A percentile compares a stretch with the other conserved stretches of the same genome.
These are phyloP conservation scores for Drosophila dives DNA, from an alignment of 2,888 invertebrate genomes.

Conservation along the genomic window DNA sequence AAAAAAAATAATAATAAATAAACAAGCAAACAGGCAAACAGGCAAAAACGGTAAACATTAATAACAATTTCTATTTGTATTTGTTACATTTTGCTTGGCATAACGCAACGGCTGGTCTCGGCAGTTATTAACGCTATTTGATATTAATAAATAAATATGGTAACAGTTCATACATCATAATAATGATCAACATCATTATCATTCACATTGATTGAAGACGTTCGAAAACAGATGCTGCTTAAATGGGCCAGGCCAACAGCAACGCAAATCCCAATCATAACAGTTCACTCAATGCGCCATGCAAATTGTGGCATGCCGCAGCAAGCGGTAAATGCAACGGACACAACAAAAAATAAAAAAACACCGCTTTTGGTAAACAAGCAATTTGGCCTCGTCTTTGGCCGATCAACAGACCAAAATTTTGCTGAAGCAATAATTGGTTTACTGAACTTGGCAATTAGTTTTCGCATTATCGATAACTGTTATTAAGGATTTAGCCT, in stretches of 20 bases:
- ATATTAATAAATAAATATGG: slow-evolving; percentile 65
- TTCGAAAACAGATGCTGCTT: slow-evolving; percentile 39
- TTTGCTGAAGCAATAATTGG: not conserved
- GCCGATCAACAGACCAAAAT: not conserved
- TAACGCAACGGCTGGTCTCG: slow-evolving; percentile 10
- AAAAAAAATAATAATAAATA: slow-evolving; percentile 27
- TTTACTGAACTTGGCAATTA: slow-evolving; percentile 1
- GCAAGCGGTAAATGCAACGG: slow-evolving; percentile 39
- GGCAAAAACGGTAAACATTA: slow-evolving; percentile 50
- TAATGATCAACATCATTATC: slow-evolving; percentile 22
- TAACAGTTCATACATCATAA: slow-evolving; percentile 54
- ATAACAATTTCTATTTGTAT: slow-evolving; percentile 53
- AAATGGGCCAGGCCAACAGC: slow-evolving; percentile 35
- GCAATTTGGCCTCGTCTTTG: slow-evolving; percentile 18
- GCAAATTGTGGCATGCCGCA: slow-evolving; percentile 7
- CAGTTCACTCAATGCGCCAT: slow-evolving; percentile 13
- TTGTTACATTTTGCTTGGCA: slow-evolving; percentile 23
- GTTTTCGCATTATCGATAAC: not conserved
- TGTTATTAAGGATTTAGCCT: not conserved
- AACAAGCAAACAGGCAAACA: slow-evolving; percentile 27
- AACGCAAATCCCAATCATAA: slow-evolving; percentile 17
- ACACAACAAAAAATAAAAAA: not conserved
- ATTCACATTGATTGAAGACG: slow-evolving; percentile 56
- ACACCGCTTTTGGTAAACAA: not conserved
- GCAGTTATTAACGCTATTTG: slow-evolving; percentile 49